Base-by-base conservation (phyloP, 2,888 invertebrate genomes). In the Chymomyza procnemis region DNA sequence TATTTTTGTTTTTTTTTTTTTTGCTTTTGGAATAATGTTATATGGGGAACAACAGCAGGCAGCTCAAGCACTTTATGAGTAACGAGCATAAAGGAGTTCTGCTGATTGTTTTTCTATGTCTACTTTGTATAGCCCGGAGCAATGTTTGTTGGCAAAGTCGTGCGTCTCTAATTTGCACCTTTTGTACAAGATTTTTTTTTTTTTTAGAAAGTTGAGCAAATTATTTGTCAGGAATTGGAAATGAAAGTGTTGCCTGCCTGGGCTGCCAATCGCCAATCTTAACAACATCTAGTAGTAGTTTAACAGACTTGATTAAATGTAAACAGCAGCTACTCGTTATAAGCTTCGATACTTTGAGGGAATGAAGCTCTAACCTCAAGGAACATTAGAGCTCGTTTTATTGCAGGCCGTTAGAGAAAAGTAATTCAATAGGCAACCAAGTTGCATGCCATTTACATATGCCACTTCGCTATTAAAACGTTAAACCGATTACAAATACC, bases 121-220 rank as follows among this genome's bases (percentile, higher is more conserved):
- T 4, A 3, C 26, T 26, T 6, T 57, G 22, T 19, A 60, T 56
- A 60, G 71, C 85, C 70, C 48, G 66, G 22, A 67, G 82, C 69
- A 68, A 79, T 72, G 70, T 74, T 74, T 77, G 75, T 30, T 56
- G 41, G 64, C 52, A 62, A 72, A 86, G 66, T 82, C 82, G 87
- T 83, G 87, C 79, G 78, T 78, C 62, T 56, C 73, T 87, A 83
- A 83, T 83, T 83, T 86, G 81, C 82, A 83, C 87, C 82, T 82
- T 75, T 74, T 74, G 64, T 48, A 34, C 52, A 47, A 62, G 68
- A 69, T 68, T 60, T 67, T 34, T 54, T 73, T 66, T 16, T 19
- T 56, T 64, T 85, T 82, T 82, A 83, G 82, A 87, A 83, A 86
- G 87, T 83, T 82, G 64, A 64, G 57, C 46, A 46, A 61, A 58